A percentile compares a stretch with the other conserved stretches of the same genome.
Conservation (phyloP, 2,797 vertebrate genomes). For the Enteromius radiatus region DNA sequence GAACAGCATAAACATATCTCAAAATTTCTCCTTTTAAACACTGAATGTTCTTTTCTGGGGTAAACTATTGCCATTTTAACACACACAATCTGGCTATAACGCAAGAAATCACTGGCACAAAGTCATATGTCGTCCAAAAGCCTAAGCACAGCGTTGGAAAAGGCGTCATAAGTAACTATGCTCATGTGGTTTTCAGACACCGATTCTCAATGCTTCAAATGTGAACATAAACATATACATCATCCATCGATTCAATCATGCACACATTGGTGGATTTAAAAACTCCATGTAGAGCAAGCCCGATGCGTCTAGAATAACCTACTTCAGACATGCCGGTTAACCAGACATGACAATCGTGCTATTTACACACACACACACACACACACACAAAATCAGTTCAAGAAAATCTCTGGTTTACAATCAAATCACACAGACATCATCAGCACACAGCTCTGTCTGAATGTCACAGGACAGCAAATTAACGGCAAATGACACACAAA, state of each 20-base stretch:
- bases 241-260: neutral
- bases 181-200: neutral
- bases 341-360: constrained; percentile 18
- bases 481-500: constrained; percentile 7
- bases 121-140: neutral
- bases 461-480: constrained; percentile 9
- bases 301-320: constrained; percentile 47
- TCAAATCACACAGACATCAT: neutral
- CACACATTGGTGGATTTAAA: constrained; percentile 14
- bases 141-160: neutral
- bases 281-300: constrained; percentile 21
- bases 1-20: neutral
- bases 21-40: neutral
- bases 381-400: constrained; percentile 55
- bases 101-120: neutral
- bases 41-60: neutral
- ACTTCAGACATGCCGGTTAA: constrained; percentile 38
- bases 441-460: neutral
- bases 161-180: neutral
- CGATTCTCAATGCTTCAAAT: neutral
- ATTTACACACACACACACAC: constrained; percentile 49
- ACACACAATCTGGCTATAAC: neutral
- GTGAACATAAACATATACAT: constrained; percentile 18
- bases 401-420: constrained; percentile 22
- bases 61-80: neutral